phyloP scores from a whole-genome alignment of 2,113 vertebrate genomes.

The Himantopus leucocephalus region DNA sequence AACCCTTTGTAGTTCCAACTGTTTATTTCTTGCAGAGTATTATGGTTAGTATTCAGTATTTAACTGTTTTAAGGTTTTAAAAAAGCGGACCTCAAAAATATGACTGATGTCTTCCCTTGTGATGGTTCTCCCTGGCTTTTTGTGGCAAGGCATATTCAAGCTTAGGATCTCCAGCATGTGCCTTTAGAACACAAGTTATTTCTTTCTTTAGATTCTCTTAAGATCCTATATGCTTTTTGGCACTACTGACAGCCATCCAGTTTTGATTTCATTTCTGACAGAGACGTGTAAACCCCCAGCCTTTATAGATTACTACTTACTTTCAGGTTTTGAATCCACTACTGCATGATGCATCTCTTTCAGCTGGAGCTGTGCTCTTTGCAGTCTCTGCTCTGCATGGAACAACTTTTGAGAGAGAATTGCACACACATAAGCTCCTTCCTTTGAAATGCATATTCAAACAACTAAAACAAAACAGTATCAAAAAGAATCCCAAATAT shows the following conservation, averaged over 20 bases:
- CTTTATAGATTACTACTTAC: constrained; percentile 77
- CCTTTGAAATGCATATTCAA: not conserved
- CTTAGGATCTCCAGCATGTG: not conserved
- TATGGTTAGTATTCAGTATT: not conserved
- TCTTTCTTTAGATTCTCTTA: not conserved
- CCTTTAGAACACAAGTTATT: not conserved
- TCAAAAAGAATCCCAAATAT: not conserved
- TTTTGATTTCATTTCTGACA: not conserved
- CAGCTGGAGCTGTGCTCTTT: constrained; percentile 88
- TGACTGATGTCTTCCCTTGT: not conserved
- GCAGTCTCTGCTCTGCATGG: constrained; percentile 88
- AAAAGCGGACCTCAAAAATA: not conserved
- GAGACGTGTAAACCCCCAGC: not conserved
- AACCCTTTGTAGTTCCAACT: not conserved
- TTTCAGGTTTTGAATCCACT: constrained; percentile 91
- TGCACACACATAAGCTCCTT: not conserved
- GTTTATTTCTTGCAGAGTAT: not conserved
- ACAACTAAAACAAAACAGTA: not conserved
- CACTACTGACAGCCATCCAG: not conserved
- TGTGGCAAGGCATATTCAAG: not conserved
- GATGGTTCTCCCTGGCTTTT: not conserved
- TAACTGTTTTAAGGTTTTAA: not conserved
- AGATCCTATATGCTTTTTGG: not conserved
- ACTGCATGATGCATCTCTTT: constrained; percentile 90
- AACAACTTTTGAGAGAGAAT: constrained; percentile 83